These are phyloP conservation scores for Rhynchotus rufescens DNA, from an alignment of 2,797 vertebrate genomes.

Conservation along the genomic window DNA sequence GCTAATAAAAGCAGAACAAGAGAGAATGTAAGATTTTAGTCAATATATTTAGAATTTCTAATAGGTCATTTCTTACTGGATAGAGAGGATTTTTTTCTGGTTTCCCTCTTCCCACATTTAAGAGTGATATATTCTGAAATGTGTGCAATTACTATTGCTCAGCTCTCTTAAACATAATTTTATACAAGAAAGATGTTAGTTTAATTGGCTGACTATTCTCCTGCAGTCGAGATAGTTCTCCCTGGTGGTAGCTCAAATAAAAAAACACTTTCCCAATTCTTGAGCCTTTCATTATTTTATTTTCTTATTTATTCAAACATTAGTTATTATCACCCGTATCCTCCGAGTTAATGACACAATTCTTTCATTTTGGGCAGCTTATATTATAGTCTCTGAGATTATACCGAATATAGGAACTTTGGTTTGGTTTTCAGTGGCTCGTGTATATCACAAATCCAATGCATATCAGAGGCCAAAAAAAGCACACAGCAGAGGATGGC, in stretches of 20 bases:
- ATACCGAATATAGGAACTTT: conserved; percentile 25
- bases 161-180: neutral
- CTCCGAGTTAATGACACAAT: neutral
- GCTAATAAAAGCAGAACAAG: neutral
- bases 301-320: conserved; percentile 4
- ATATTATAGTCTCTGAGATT: conserved; percentile 28
- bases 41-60: neutral
- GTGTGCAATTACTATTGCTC: neutral
- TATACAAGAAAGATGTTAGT: neutral
- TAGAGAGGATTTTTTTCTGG: neutral
- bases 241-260: neutral
- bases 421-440: conserved; percentile 9
- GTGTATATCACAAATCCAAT: conserved; percentile 2
- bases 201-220: neutral
- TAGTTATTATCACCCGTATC: neutral
- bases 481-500: neutral
- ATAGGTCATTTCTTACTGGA: neutral
- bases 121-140: neutral
- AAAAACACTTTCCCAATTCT: neutral
- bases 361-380: conserved; percentile 24
- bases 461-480: neutral
- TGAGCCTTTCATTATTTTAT: neutral
- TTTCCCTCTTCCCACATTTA: neutral
- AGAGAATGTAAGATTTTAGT: neutral
- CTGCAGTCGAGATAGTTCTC: neutral